These are phyloP conservation scores for Holacanthella duospinosa DNA, from an alignment of 2,888 invertebrate species.

Conservation along the genomic window DNA sequence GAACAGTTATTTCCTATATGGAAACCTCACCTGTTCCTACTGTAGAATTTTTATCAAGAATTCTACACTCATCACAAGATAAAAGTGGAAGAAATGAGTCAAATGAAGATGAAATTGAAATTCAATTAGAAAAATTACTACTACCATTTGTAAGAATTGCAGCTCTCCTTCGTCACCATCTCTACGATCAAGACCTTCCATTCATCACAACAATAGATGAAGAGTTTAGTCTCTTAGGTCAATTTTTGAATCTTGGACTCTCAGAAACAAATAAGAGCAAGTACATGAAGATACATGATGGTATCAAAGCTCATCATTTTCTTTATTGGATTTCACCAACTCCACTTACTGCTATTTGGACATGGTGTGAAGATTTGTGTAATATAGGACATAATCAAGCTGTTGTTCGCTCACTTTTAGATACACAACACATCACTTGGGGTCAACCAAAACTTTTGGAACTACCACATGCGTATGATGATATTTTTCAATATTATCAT, in stretches of 20 bases:
- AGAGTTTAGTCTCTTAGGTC: conserved; percentile 67
- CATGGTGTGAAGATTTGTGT: conserved; percentile 61
- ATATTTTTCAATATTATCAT: conserved; percentile 83
- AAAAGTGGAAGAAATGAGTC: conserved; percentile 11
- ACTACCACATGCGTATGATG: conserved; percentile 83
- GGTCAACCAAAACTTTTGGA: conserved; percentile 68
- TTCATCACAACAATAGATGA: conserved; percentile 40
- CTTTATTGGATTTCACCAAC: conserved; percentile 36
- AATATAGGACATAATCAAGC: conserved; percentile 48
- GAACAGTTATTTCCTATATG: conserved; percentile 45
- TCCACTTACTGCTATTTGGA: conserved; percentile 43
- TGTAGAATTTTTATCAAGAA: too few species aligned
- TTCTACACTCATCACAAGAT: conserved; percentile 47
- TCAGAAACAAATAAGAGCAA: not conserved
- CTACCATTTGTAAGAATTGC: conserved; percentile 76
- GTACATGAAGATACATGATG: not conserved
- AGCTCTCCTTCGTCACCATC: conserved; percentile 68
- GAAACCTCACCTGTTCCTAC: conserved; percentile 53
- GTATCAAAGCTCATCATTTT: conserved; percentile 27
- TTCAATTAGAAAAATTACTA: conserved; percentile 62
- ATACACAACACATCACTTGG: conserved; percentile 67
- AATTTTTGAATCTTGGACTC: conserved; percentile 59
- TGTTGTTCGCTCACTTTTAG: conserved; percentile 54
- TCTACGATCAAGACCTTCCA: conserved; percentile 51
- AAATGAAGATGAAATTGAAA: conserved; percentile 40